These are phyloP conservation scores for Pentamera pediparva DNA, from an alignment of 53 echinoderm and acorn worm genomes.

Conservation along the genomic window DNA sequence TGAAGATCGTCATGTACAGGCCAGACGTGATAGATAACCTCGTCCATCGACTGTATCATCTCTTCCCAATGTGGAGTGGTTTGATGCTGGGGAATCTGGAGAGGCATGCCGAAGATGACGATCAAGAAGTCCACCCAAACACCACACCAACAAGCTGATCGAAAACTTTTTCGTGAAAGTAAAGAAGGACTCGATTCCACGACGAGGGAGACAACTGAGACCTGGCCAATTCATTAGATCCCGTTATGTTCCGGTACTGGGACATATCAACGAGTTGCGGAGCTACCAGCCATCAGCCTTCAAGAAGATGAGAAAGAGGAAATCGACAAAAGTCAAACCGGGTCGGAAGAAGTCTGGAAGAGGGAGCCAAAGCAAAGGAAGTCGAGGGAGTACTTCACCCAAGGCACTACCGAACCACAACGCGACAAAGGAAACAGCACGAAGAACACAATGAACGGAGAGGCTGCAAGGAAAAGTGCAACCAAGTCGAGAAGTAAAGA, in stretches of 20 bases:
- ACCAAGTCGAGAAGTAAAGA: too few relatives aligned
- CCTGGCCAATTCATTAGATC: neutral
- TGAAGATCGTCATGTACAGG: too few relatives aligned
- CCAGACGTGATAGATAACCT: neutral
- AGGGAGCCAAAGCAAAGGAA: neutral
- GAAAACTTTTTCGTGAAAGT: slow-evolving; percentile 3
- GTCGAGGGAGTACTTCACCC: neutral
- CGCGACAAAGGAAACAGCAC: neutral
- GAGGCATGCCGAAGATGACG: neutral
- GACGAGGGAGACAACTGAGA: neutral
- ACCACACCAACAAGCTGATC: neutral
- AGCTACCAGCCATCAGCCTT: neutral
- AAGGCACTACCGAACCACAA: neutral
- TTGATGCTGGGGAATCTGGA: neutral
- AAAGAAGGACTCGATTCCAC: neutral
- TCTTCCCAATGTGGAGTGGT: slow-evolving; percentile 2
- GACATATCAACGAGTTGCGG: neutral
- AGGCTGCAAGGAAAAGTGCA: too few relatives aligned
- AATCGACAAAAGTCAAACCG: too few relatives aligned
- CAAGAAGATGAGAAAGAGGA: too few relatives aligned
- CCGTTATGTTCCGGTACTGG: neutral
- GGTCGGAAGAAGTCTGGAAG: neutral
- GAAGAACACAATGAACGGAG: neutral
- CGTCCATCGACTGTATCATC: neutral
- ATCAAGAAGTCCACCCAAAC: neutral